A percentile compares a stretch with the other conserved stretches of the same genome.
Conservation (phyloP, 2,888 invertebrate genomes). For the Synanthedon vespiformis region DNA sequence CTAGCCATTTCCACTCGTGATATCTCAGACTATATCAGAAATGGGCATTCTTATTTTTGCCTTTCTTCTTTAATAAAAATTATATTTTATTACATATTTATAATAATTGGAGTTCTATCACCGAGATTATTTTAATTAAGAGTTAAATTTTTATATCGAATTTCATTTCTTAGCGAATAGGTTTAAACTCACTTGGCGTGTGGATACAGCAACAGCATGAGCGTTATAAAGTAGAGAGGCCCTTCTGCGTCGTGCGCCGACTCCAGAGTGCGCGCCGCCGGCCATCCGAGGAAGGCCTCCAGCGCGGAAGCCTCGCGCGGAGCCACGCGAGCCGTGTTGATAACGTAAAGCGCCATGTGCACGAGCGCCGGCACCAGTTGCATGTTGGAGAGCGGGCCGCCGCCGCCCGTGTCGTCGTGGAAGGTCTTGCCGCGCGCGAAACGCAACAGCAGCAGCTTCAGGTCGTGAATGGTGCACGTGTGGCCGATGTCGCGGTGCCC, state of each 20-base stretch:
- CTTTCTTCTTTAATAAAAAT: no score
- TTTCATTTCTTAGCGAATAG: no score
- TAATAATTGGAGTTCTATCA: no score
- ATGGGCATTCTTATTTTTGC: no score
- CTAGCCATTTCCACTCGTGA: no score
- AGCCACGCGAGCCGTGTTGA: conserved; percentile 83
- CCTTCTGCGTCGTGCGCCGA: conserved; percentile 92
- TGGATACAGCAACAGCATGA: conserved; percentile 84
- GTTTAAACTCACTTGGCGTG: conserved; percentile 61
- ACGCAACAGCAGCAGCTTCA: conserved; percentile 87
- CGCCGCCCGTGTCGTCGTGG: conserved; percentile 97
- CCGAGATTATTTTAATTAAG: no score
- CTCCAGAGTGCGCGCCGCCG: conserved; percentile 77
- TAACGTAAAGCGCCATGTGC: conserved; percentile 94
- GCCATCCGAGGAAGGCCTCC: conserved; percentile 76
- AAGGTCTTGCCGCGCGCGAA: conserved; percentile 96
- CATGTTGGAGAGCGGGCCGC: conserved; percentile 97
- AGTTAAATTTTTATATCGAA: no score
- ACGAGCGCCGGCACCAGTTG: conserved; percentile 94
- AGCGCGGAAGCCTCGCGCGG: conserved; percentile 84
- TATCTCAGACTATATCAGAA: no score
- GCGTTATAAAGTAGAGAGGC: conserved; percentile 87
- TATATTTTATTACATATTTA: no score
- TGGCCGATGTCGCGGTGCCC: conserved; percentile 83
- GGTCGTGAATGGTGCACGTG: conserved; percentile 88